Conservation (phyloP, 2,113 vertebrate genomes). For the Ceuthmochares aereus region DNA sequence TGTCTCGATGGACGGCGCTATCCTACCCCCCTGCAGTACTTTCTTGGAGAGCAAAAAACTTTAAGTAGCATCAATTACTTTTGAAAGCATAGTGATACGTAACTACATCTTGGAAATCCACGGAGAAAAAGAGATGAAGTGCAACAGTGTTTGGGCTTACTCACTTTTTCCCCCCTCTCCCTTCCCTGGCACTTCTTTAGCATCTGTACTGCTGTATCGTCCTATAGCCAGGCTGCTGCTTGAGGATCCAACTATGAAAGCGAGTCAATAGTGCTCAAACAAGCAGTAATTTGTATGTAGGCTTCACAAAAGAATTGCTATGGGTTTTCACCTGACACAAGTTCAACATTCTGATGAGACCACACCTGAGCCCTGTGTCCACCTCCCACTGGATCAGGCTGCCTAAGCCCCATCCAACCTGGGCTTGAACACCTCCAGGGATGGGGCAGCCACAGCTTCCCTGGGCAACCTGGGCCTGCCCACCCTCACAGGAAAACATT, state of each 20-base stretch:
- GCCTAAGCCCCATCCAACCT: too few relatives aligned
- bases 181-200: neutral
- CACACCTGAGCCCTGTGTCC: too few relatives aligned
- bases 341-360: too few relatives aligned
- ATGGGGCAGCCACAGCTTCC: too few relatives aligned
- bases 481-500: too few relatives aligned
- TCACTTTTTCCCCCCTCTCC: too few relatives aligned
- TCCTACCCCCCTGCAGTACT: neutral
- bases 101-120: neutral
- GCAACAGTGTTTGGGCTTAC: neutral
- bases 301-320: neutral
- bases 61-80: neutral
- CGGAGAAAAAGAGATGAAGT: neutral
- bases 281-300: neutral
- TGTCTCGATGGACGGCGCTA: fast-evolving
- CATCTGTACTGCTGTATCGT: neutral
- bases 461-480: too few relatives aligned
- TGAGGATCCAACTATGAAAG: neutral
- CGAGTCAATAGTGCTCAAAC: neutral
- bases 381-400: too few relatives aligned
- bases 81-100: neutral
- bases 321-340: neutral
- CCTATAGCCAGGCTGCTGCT: neutral
- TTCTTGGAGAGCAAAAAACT: neutral
- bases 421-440: too few relatives aligned